Base-by-base conservation (phyloP, 35 echinoderm and acorn worm genomes). In the Ptychodera flava region DNA sequence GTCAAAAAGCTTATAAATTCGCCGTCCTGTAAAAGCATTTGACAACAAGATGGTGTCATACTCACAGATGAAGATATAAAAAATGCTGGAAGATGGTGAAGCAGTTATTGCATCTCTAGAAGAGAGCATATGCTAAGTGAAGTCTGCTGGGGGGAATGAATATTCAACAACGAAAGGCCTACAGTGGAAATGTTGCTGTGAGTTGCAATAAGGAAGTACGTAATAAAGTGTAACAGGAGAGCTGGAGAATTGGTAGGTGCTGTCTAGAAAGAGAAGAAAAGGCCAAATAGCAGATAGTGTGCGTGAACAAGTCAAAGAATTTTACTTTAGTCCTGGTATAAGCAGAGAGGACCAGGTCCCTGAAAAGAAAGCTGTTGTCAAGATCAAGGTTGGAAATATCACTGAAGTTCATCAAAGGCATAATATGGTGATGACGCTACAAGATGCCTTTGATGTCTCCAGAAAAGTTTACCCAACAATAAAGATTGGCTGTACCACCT, bases 261-360 rank as follows among this genome's bases (percentile, higher is more conserved):
- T 64, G 45, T 12, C 22, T 12, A 64, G 45, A 64, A 64, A 64
- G 22, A 64, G 45, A 64, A 64, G 45, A 64, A 64, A 64, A 64
- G 45, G 22, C 45, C 6, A 64, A 64, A 6, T 64, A 64, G 6
- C 45, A 12, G 45, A 64, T 64, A 64, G 45, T 64, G 45, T 64
- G 22, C 45, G 45, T 64, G 45, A 64, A 64, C 6, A n/a, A 53
- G 85, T 28, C 1, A 86, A 38, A 86, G 28, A 86, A 10, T 29
- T 31, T 86, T 31, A 77, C 35, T 76, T 75, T 15, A 77, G 53
- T 86, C 53, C 27, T 29, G 53, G 34, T 37, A 86, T 29, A 1
- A 86, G 85, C 22, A 53, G 85, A 38, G 29, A 86, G n/a, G 30
- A n/a, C 85, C n/a, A 86, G n/a, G 30, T 37, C 85, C n/a, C 85